Conservation (phyloP, 2,113 vertebrate genomes). For the Phrynosoma platyrhinos region DNA sequence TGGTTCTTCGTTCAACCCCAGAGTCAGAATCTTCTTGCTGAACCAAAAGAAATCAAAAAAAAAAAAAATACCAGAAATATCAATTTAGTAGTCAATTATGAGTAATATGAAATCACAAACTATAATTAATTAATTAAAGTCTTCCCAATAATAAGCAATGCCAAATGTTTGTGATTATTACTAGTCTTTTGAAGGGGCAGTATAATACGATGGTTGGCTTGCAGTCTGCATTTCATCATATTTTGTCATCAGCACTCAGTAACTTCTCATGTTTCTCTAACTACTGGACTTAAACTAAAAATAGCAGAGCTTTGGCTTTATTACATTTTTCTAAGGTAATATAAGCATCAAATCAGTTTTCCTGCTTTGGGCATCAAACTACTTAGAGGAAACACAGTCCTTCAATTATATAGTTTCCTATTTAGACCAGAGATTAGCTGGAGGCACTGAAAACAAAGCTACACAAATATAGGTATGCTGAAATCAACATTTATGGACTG, state of each 20-base stretch:
- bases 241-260: not conserved
- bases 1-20: constrained; percentile 88
- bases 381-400: not conserved
- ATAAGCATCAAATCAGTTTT: not conserved
- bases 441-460: not conserved
- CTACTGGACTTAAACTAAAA: not conserved
- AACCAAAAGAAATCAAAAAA: constrained; percentile 46
- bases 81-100: constrained; percentile 18
- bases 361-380: not conserved
- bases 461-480: not conserved
- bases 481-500: not conserved
- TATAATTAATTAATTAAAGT: not conserved
- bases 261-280: not conserved
- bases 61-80: constrained; percentile 18
- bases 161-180: not conserved
- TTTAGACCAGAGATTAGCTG: not conserved
- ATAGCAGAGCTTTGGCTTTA: not conserved
- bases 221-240: not conserved
- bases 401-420: not conserved
- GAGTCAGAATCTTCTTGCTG: constrained; percentile 96
- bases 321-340: not conserved
- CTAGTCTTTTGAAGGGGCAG: not conserved
- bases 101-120: not conserved
- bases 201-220: not conserved
- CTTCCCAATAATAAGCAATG: not conserved